Evolutionary conservation across 2,113 vertebrate species (phyloP).

Genomic region (Oncorhynchus keta): DNA sequence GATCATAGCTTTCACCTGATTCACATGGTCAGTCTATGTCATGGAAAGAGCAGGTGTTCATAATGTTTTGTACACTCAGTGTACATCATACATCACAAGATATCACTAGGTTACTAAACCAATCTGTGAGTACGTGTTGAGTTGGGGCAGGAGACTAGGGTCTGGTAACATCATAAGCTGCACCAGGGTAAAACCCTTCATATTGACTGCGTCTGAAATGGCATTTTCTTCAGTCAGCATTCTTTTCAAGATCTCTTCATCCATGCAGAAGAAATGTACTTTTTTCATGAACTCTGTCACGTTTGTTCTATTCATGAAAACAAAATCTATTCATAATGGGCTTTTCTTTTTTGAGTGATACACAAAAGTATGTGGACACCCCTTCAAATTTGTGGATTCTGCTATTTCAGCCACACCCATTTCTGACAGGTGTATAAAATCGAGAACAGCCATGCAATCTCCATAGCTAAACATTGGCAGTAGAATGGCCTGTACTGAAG

Average conservation of each 20-base stretch:
- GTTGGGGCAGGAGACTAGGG: conserved; percentile 25
- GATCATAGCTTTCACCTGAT: no score
- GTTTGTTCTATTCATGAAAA: conserved; percentile 26
- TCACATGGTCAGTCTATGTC: no score
- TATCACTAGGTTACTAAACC: neutral
- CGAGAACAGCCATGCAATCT: no score
- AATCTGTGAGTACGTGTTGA: conserved; percentile 42
- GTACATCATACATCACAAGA: neutral
- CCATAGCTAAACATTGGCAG: no score
- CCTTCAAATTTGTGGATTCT: no score
- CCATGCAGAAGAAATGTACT: conserved; percentile 45
- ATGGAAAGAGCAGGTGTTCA: no score
- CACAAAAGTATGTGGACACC: no score
- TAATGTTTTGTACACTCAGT: neutral
- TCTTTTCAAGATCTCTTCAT: conserved; percentile 49
- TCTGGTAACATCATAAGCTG: conserved; percentile 60
- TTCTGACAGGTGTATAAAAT: no score
- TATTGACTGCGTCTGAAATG: conserved; percentile 32
- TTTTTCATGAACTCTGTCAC: neutral
- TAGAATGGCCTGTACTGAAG: no score
- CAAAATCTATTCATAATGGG: neutral
- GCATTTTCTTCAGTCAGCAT: conserved; percentile 45
- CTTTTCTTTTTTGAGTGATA: neutral
- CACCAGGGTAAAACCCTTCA: neutral
- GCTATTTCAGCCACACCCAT: no score